Evolutionary conservation across 2,113 vertebrate genomes (phyloP).

Genomic region (Anser brachyrhynchus): DNA sequence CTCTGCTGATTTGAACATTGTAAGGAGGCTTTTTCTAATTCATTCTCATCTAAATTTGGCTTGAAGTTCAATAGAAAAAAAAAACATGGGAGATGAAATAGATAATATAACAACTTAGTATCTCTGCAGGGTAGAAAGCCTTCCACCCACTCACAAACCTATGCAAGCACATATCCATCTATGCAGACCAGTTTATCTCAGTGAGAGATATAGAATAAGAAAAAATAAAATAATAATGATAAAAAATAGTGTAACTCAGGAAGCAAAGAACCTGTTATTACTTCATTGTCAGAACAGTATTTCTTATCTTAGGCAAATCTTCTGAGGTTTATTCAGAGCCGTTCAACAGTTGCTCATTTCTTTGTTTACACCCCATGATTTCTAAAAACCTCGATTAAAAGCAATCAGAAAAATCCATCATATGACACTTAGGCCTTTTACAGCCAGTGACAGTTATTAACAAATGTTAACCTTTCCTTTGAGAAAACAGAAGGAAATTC

Average conservation of each 20-base stretch:
- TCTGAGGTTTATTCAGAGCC: background rate
- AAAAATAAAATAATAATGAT: background rate
- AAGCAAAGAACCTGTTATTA: constrained; percentile 20
- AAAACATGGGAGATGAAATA: background rate
- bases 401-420: constrained; percentile 38
- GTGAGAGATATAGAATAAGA: background rate
- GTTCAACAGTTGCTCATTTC: background rate
- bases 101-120: background rate
- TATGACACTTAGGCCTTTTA: background rate
- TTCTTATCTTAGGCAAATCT: constrained; percentile 39
- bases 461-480: constrained; percentile 60
- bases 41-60: background rate
- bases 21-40: background rate
- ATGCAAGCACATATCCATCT: background rate
- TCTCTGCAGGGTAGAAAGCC: background rate
- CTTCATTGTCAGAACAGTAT: constrained; percentile 26
- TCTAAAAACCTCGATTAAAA: constrained; percentile 47
- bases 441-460: constrained; percentile 56
- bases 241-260: background rate
- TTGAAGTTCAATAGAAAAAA: background rate
- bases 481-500: constrained; percentile 73
- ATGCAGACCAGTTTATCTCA: background rate
- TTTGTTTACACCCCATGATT: background rate
- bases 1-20: background rate
- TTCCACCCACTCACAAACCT: background rate